A percentile compares a stretch with the other conserved stretches of the same genome.
Conservation (phyloP, 2,113 vertebrate species). For the Cheirogaleus medius region DNA sequence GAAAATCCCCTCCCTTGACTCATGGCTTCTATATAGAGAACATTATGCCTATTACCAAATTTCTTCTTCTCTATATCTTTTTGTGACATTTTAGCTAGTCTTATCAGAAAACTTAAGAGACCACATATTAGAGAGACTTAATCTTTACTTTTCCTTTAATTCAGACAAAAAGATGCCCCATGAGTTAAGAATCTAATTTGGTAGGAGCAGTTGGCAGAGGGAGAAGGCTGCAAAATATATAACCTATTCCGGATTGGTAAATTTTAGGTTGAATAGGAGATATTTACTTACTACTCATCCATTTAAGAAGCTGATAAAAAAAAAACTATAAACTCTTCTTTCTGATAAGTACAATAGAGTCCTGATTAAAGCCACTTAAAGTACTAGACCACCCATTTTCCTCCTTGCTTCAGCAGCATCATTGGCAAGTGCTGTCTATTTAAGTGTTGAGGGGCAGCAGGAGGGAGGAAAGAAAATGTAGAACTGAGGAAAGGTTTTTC, state of each 20-base stretch:
- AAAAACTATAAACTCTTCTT: not conserved
- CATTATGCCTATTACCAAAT: not conserved
- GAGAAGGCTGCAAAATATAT: not conserved
- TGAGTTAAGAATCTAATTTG: not conserved
- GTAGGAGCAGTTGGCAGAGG: too few relatives aligned
- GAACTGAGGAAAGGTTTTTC: not conserved
- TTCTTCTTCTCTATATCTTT: not conserved
- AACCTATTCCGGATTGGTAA: not conserved
- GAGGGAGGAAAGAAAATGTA: not conserved
- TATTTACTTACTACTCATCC: not conserved
- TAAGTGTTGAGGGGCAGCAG: not conserved
- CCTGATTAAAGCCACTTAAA: not conserved
- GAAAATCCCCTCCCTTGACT: not conserved
- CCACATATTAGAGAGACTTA: not conserved
- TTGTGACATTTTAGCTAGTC: not conserved
- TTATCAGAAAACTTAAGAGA: not conserved
- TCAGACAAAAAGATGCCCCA: not conserved
- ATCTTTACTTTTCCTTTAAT: not conserved
- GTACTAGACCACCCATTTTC: not conserved
- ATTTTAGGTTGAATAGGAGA: not conserved
- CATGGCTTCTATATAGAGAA: not conserved
- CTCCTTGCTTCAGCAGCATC: not conserved
- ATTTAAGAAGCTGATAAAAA: constrained; percentile 2
- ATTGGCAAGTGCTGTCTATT: not conserved
- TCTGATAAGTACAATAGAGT: not conserved